Base-by-base conservation (phyloP, 2,113 vertebrate genomes). In the Lota lota region DNA sequence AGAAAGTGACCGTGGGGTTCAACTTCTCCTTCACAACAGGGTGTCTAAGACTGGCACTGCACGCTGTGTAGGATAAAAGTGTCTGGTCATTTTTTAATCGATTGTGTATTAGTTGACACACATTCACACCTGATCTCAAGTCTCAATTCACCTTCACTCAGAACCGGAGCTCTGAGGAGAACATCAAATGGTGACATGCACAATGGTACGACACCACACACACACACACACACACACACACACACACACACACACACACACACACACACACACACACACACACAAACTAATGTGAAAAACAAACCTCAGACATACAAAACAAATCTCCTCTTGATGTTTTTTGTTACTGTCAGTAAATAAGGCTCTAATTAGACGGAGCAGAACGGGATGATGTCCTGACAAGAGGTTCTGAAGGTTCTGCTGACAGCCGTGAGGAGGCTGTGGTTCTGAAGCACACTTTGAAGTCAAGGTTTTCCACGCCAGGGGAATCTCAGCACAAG, bases 401-500 rank as follows among this genome's bases (percentile, higher is more conserved):
- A n/a, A n/a, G n/a, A n/a, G n/a, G n/a, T n/a, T 79, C 50, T 19
- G 66, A 76, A 69, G 77, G 86, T 84, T 81, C 78, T 83, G 84
- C 76, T 88, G 86, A 88, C 85, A 88, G 68, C 79, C 77, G 79
- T 54, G 61, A 83, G 77, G 75, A 85, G 74, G 81, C 73, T 51
- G 78, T 66, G 80, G 74, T 87, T 84, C 87, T 90, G 86, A 87
- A 73, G 77, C 79, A 79, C 68, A 79, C 88, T 90, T 90, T 91
- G 88, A 88, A 89, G 89, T 74, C 75, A 73, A 85, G 83, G 79
- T 85, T 78, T 78, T 10, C 66, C 81, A 79, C 79, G 85, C 75
- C 82, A 75, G 63, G 75, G 36, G 76, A 86, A 84, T 78, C 69
- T 72, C 59, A 4, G 73, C 76, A 78, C 66, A 76, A 76, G 74